These are phyloP conservation scores for Orchesella cincta DNA, from an alignment of 1,140 invertebrate genomes.

Conservation along the genomic window DNA sequence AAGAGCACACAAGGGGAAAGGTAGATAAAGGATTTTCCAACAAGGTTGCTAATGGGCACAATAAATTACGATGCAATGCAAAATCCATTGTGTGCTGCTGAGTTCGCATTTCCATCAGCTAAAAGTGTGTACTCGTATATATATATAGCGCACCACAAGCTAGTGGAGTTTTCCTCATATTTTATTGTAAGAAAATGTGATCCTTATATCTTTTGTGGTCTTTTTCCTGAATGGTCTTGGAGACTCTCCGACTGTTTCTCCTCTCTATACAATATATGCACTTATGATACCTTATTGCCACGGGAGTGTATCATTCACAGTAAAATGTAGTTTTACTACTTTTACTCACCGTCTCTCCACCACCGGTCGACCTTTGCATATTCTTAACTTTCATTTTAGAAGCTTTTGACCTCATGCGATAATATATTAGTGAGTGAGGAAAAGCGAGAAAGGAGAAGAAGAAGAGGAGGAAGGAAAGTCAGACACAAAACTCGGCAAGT, in stretches of 20 bases:
- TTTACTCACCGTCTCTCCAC: background rate
- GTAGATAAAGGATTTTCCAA: slow-evolving; percentile 28
- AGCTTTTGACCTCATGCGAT: background rate
- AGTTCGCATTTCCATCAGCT: slow-evolving; percentile 47
- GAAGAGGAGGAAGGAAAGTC: background rate
- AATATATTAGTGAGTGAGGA: background rate
- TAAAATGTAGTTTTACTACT: slow-evolving; percentile 18
- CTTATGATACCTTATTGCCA: no score
- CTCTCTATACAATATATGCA: no score
- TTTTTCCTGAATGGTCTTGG: background rate
- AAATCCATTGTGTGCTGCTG: slow-evolving; percentile 43
- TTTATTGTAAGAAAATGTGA: slow-evolving; percentile 18
- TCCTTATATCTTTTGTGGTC: slow-evolving; percentile 17
- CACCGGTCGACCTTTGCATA: background rate
- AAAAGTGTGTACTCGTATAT: slow-evolving; percentile 34
- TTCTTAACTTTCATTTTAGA: slow-evolving; percentile 1
- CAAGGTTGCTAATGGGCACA: slow-evolving; percentile 48
- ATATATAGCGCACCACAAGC: background rate
- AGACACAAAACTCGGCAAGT: background rate
- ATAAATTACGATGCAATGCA: slow-evolving; percentile 49
- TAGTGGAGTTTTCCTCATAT: slow-evolving; percentile 6
- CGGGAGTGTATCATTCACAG: background rate
- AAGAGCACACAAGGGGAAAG: slow-evolving; percentile 33
- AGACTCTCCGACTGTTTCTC: background rate
- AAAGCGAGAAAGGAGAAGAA: background rate